These are phyloP conservation scores for Platalea minor DNA, from an alignment of 2,797 vertebrate species.

Conservation along the genomic window DNA sequence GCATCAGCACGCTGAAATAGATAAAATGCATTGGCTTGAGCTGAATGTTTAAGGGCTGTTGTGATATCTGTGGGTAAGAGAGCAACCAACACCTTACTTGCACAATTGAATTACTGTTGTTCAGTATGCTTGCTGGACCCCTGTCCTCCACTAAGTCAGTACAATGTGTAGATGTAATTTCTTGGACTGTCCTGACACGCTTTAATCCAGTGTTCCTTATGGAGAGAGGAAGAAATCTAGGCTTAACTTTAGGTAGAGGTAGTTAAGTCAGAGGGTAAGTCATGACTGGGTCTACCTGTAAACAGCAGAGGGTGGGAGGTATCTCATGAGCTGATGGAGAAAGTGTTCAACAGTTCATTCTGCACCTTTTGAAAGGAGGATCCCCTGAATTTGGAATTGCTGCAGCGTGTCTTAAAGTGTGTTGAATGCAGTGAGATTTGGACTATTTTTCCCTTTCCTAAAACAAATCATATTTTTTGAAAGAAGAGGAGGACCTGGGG, in stretches of 20 bases:
- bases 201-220: not conserved
- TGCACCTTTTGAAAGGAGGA: not conserved
- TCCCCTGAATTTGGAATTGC: not conserved
- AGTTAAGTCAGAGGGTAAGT: not conserved
- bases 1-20: not conserved
- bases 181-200: not conserved
- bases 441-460: not conserved
- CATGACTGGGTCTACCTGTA: not conserved
- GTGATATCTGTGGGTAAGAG: not conserved
- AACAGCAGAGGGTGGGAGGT: not conserved
- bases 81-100: not conserved
- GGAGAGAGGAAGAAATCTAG: not conserved
- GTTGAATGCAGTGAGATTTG: not conserved
- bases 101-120: not conserved
- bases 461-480: not conserved
- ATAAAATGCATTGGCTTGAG: not conserved
- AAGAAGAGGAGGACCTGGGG: not conserved
- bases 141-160: not conserved
- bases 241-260: not conserved
- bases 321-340: not conserved
- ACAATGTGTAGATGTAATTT: not conserved
- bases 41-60: not conserved
- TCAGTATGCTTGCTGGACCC: not conserved
- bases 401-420: not conserved
- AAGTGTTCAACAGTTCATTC: not conserved